Evolutionary conservation across 1,140 invertebrate genomes (phyloP).

Genomic region (Neotoxoptera formosana): DNA sequence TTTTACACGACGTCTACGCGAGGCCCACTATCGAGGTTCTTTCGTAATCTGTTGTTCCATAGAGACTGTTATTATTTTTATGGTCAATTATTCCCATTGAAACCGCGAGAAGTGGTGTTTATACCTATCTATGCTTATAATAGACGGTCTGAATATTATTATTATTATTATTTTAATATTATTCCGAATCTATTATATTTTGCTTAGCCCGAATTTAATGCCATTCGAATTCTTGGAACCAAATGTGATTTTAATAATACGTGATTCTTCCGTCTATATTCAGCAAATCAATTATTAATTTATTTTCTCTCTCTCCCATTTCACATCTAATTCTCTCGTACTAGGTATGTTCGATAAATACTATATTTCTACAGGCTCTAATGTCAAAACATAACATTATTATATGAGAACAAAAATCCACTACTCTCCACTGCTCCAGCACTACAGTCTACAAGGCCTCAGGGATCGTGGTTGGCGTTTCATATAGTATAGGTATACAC

Average conservation of each 20-base stretch:
- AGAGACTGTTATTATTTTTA: neutral
- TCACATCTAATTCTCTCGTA: neutral
- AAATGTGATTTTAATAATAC: neutral
- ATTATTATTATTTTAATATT: too few relatives aligned
- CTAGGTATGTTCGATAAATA: neutral
- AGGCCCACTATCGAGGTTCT: neutral
- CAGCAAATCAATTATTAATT: neutral
- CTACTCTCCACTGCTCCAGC: too few relatives aligned
- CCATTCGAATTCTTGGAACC: neutral
- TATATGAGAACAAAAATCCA: too few relatives aligned
- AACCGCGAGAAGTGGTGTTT: neutral
- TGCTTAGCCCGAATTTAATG: neutral
- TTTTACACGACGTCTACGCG: neutral
- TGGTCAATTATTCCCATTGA: neutral
- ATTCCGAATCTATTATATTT: neutral
- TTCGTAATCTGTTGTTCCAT: neutral
- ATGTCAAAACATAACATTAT: too few relatives aligned
- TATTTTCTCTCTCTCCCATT: neutral
- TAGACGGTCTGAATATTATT: too few relatives aligned
- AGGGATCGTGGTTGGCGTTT: too few relatives aligned
- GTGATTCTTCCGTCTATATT: neutral
- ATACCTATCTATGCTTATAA: neutral
- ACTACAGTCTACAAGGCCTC: too few relatives aligned
- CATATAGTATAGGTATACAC: too few relatives aligned
- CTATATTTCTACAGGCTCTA: too few relatives aligned